phyloP scores from a whole-genome alignment of 2,113 vertebrate genomes.

The Psammodynastes pulverulentus region DNA sequence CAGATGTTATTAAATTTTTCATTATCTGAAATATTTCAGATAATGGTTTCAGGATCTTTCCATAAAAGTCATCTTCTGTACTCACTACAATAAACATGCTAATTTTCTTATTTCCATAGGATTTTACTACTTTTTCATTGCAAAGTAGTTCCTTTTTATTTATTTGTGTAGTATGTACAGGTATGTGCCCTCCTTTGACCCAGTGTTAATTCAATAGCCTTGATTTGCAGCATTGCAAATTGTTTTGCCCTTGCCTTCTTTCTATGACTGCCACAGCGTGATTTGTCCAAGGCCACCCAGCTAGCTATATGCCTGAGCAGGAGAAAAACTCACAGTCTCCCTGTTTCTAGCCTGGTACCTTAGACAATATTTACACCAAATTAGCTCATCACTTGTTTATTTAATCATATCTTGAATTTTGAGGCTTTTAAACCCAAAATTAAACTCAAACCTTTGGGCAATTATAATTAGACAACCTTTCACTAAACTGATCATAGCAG shows the following conservation, averaged over 20 bases:
- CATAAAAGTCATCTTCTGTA: background rate
- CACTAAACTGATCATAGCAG: background rate
- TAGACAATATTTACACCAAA: background rate
- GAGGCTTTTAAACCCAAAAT: background rate
- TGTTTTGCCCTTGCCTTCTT: background rate
- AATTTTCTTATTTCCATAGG: background rate
- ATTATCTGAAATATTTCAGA: background rate
- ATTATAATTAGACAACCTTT: background rate
- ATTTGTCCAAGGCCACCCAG: background rate
- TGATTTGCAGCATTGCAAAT: background rate
- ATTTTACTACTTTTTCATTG: background rate
- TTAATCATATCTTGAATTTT: background rate
- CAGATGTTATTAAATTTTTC: background rate
- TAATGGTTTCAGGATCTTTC: background rate
- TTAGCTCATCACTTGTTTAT: background rate
- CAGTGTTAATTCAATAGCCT: background rate
- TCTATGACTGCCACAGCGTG: background rate
- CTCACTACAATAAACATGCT: background rate
- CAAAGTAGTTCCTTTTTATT: background rate
- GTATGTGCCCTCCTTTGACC: background rate
- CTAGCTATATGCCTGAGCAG: background rate
- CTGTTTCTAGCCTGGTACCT: background rate
- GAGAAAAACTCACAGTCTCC: background rate
- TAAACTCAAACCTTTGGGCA: background rate
- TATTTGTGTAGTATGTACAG: background rate